Percentiles rank a stretch among this genome's conserved stretches.
Evolutionary conservation across 2,888 invertebrate species (phyloP).

Genomic region (Dryomyza anilis): DNA sequence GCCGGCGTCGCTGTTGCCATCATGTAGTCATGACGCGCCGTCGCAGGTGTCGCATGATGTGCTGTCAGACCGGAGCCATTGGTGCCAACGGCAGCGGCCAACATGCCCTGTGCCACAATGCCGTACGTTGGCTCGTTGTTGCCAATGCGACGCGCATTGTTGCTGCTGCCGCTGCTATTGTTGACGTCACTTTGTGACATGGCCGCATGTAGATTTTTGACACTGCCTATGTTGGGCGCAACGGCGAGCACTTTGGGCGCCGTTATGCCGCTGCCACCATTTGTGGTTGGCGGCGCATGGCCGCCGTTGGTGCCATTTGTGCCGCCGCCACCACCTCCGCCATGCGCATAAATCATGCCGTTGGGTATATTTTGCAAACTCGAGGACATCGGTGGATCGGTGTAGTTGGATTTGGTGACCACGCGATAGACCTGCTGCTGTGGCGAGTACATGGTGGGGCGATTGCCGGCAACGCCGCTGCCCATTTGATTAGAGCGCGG

Average conservation of each 20-base stretch:
- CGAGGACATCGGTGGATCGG: conserved; percentile 60
- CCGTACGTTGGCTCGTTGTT: conserved; percentile 43
- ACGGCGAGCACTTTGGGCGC: conserved; percentile 28
- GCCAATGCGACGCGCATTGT: conserved; percentile 34
- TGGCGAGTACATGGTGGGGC: conserved; percentile 56
- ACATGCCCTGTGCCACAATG: conserved; percentile 41
- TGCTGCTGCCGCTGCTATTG: conserved; percentile 46
- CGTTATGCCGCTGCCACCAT: conserved; percentile 36
- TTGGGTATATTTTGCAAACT: conserved; percentile 62
- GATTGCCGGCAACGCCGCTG: conserved; percentile 37
- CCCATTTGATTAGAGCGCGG: conserved; percentile 54
- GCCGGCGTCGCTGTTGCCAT: conserved; percentile 53
- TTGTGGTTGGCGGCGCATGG: conserved; percentile 38
- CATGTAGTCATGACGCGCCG: conserved; percentile 54
- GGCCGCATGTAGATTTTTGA: conserved; percentile 56
- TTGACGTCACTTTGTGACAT: conserved; percentile 59
- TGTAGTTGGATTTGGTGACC: conserved; percentile 58
- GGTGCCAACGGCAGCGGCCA: conserved; percentile 37
- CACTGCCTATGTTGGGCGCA: conserved; percentile 49
- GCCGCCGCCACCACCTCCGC: conserved; percentile 35
- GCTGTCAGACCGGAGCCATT: conserved; percentile 49
- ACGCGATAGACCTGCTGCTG: conserved; percentile 59
- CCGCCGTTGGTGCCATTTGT: conserved; percentile 36
- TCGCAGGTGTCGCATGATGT: conserved; percentile 56
- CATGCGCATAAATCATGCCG: conserved; percentile 56